These are phyloP conservation scores for Molorchus minor DNA, from an alignment of 2,888 invertebrate genomes.

Conservation along the genomic window DNA sequence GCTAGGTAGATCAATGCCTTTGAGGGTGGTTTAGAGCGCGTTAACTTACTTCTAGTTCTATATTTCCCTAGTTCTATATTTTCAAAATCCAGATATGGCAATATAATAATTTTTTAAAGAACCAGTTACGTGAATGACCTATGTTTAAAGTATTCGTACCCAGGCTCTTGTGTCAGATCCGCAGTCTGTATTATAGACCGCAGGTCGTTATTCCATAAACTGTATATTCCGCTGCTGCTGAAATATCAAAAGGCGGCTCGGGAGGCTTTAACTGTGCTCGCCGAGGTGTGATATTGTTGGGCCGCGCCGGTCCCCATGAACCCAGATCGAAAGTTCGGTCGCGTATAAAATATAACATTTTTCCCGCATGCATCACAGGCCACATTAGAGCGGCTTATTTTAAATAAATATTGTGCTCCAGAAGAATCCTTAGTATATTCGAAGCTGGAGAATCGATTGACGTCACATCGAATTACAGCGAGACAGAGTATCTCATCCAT, in stretches of 20 bases:
- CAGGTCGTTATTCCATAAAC: slow-evolving; percentile 48
- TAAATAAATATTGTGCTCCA: slow-evolving; percentile 15
- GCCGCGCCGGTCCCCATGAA: slow-evolving; percentile 47
- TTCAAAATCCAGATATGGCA: too few relatives aligned
- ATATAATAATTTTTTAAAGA: too few relatives aligned
- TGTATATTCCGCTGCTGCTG: slow-evolving; percentile 53
- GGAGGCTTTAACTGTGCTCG: slow-evolving; percentile 59
- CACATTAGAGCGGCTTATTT: slow-evolving; percentile 41
- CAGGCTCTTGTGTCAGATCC: too few relatives aligned
- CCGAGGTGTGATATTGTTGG: slow-evolving; percentile 60
- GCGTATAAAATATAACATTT: slow-evolving; percentile 56
- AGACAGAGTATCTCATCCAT: slow-evolving; percentile 8
- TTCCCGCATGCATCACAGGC: slow-evolving; percentile 49
- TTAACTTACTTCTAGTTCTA: too few relatives aligned
- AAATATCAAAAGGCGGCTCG: slow-evolving; percentile 61
- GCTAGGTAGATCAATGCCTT: too few relatives aligned
- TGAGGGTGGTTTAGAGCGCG: too few relatives aligned
- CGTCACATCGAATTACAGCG: slow-evolving; percentile 6
- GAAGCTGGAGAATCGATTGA: slow-evolving; percentile 5
- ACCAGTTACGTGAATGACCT: too few relatives aligned
- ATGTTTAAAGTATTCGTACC: too few relatives aligned
- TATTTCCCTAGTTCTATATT: too few relatives aligned
- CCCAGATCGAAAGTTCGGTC: slow-evolving; percentile 54
- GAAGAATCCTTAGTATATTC: slow-evolving; percentile 4
- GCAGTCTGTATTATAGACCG: too few relatives aligned